Conservation (phyloP, 2,888 invertebrate genomes). For the Ophion ventricosus region DNA sequence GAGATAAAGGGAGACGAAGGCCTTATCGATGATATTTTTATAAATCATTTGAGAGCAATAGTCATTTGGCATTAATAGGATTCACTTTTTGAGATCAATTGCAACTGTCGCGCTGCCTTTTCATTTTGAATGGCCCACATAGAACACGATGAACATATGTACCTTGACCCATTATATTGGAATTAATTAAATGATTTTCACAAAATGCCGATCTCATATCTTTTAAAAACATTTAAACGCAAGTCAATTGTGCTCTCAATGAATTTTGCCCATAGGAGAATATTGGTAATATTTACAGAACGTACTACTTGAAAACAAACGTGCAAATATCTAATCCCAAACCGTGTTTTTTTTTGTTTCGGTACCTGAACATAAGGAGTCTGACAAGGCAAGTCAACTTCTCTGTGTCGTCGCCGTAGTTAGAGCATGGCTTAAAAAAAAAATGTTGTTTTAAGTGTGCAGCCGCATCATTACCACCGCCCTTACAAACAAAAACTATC, state of each 20-base stretch:
- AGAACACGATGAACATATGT: too few species aligned
- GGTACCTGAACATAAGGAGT: slow-evolving; percentile 86
- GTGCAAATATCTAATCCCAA: slow-evolving; percentile 75
- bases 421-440: slow-evolving; percentile 78
- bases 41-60: background rate
- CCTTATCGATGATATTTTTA: background rate
- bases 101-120: too few species aligned
- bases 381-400: slow-evolving; percentile 88
- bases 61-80: too few species aligned
- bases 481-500: slow-evolving; percentile 15
- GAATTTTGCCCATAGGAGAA: background rate
- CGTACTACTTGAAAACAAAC: slow-evolving; percentile 43
- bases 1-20: background rate
- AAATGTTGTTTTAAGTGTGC: slow-evolving; percentile 60
- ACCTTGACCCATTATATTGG: too few species aligned
- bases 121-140: too few species aligned
- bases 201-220: background rate
- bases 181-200: too few species aligned
- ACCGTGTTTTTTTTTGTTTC: slow-evolving; percentile 73
- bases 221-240: background rate
- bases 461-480: slow-evolving; percentile 31
- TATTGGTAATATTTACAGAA: slow-evolving; percentile 29
- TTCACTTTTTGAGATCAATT: too few species aligned
- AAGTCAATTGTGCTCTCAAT: background rate
- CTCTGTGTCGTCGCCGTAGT: slow-evolving; percentile 79